Evolutionary conservation across 1,140 invertebrate genomes (phyloP), one percentile per base, ranked within the genome.

Genomic region (Psilanteris sp.): DNA sequence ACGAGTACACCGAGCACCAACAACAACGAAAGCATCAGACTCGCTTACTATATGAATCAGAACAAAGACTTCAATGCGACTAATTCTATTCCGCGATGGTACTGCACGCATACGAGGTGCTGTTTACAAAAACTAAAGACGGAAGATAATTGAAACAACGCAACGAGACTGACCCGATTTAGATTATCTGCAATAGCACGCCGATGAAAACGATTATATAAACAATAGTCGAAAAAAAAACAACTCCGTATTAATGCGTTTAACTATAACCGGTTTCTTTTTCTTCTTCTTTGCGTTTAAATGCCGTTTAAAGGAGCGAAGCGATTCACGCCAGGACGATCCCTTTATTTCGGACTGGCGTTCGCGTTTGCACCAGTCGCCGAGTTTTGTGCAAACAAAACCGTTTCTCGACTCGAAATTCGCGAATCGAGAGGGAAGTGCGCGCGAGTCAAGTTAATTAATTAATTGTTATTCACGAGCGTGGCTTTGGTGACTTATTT

Each of bases 81-180:
- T 68, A 68, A 68, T 57, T 68, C 52, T 57, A 48, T 37, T 54
- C 29, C 24, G 37, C 50, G 68, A 72, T 64, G 57, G 16, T 55
- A 62, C 46, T 55, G 41, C 48, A 48, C 32, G 59, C 44, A 52
- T 41, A 62, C 54, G 62, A 61, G 62, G 64, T 68, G 71, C 61
- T 59, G 72, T 75, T 75, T 75, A 59, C 73, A 77, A 77, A 77
- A 77, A 77, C 73, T 34, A 43, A 57, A 62, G 73, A 71, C 64
- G 59, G 66, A 77, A 77, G 73, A 77, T 77, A 77, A 77, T 71
- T 71, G 59, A 76, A 70, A 66, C 64, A 64, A 70, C 73, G 20
- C 50, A 62, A 43, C 64, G 50, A 68, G 57, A 75, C 72, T 75
- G 72, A 75, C 72, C 72, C 72, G 72, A 68, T 75, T 75, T 54